These are phyloP conservation scores for Drosophila mayaguana DNA, from an alignment of 2,888 invertebrate genomes.

Conservation along the genomic window DNA sequence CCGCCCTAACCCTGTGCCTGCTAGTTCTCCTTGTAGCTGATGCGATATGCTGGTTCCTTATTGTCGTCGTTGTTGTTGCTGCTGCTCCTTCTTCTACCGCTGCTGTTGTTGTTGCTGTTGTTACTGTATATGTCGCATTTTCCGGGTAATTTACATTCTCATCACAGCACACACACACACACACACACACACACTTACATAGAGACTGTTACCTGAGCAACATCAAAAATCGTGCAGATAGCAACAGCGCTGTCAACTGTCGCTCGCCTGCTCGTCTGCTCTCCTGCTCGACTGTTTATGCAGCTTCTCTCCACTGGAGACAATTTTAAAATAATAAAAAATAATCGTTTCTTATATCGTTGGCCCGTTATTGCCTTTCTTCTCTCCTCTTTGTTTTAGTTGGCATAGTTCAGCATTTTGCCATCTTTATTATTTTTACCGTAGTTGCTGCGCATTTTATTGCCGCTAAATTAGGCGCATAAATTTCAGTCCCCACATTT, in stretches of 20 bases:
- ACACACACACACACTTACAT: slow-evolving; percentile 9
- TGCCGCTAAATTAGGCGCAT: slow-evolving; percentile 50
- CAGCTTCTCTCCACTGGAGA: slow-evolving; percentile 16
- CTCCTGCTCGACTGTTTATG: background rate
- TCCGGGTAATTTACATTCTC: slow-evolving; percentile 80
- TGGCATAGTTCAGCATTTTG: slow-evolving; percentile 40
- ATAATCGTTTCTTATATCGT: slow-evolving; percentile 42
- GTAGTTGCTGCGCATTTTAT: slow-evolving; percentile 33
- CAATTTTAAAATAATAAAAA: slow-evolving; percentile 69
- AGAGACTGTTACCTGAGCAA: slow-evolving; percentile 25
- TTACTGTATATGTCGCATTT: slow-evolving; percentile 69
- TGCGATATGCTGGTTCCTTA: slow-evolving; percentile 24
- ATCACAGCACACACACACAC: slow-evolving; percentile 51
- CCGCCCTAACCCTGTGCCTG: slow-evolving; percentile 12
- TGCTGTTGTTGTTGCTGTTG: slow-evolving; percentile 22
- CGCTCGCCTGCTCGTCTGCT: background rate
- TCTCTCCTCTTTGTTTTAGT: slow-evolving; percentile 45
- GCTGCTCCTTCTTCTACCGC: background rate
- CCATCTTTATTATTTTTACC: slow-evolving; percentile 34
- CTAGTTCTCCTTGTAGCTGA: slow-evolving; percentile 49
- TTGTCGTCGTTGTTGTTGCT: slow-evolving; percentile 19
- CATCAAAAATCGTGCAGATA: slow-evolving; percentile 33
- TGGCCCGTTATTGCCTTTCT: slow-evolving; percentile 33
- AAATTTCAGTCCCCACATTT: slow-evolving; percentile 32
- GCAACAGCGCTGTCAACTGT: slow-evolving; percentile 31